Percentiles rank a stretch among this genome's conserved stretches.
These are phyloP conservation scores for Oplegnathus fasciatus DNA, from an alignment of 2,113 vertebrate genomes.

Conservation along the genomic window DNA sequence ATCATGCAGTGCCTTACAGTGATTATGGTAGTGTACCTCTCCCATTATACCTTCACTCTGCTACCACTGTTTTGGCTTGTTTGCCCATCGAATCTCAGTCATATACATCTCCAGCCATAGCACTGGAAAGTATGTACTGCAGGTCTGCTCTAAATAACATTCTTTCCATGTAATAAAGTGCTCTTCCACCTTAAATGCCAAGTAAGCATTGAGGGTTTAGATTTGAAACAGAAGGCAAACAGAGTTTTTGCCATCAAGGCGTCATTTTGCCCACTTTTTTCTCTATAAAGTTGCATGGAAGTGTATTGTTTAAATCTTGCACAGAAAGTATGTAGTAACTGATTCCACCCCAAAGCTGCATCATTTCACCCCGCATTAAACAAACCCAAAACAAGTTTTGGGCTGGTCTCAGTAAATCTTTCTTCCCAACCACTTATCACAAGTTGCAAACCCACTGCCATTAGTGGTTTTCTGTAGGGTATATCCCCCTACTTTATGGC, in stretches of 20 bases:
- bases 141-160: conserved; percentile 71
- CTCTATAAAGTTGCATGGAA: conserved; percentile 49
- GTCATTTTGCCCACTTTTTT: conserved; percentile 30
- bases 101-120: conserved; percentile 63
- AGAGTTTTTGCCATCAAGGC: not conserved
- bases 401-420: conserved; percentile 82
- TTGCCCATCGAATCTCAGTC: conserved; percentile 74
- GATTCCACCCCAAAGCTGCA: conserved; percentile 59
- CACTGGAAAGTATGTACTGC: conserved; percentile 66
- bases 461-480: conserved; percentile 83
- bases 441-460: conserved; percentile 80
- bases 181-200: conserved; percentile 53
- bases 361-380: conserved; percentile 76
- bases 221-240: conserved; percentile 45
- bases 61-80: conserved; percentile 73
- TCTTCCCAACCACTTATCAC: conserved; percentile 81
- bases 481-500: conserved; percentile 81
- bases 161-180: conserved; percentile 67
- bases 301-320: conserved; percentile 56
- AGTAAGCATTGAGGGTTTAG: conserved; percentile 40
- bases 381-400: conserved; percentile 79
- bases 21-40: conserved; percentile 84
- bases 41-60: conserved; percentile 81
- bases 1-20: conserved; percentile 80
- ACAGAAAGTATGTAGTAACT: conserved; percentile 61